phyloP scores from a whole-genome alignment of 2,888 invertebrate genomes.

The Zhuqinia jingwanae region DNA sequence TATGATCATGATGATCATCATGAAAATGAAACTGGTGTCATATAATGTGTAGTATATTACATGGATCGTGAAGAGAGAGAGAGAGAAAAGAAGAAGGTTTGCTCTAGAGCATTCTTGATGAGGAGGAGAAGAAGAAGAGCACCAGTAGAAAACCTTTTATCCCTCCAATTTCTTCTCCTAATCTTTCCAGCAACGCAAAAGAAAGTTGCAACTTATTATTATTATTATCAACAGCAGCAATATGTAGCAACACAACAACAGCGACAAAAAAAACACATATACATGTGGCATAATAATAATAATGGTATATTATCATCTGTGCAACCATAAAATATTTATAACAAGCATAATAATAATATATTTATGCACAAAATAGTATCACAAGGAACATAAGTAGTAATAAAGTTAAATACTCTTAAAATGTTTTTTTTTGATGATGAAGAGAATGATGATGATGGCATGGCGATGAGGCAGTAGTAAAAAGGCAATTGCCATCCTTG shows the following conservation, averaged over 20 bases:
- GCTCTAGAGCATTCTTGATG: constrained; percentile 66
- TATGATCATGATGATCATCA: constrained; percentile 66
- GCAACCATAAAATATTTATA: too few relatives aligned
- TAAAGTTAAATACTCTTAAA: constrained; percentile 48
- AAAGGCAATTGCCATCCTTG: constrained; percentile 66
- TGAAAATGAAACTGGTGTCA: constrained; percentile 71
- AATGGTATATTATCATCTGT: too few relatives aligned
- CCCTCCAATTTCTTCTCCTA: constrained; percentile 71
- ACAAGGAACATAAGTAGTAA: not conserved
- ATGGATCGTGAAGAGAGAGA: too few relatives aligned
- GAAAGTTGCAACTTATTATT: constrained; percentile 52
- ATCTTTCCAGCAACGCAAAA: constrained; percentile 67
- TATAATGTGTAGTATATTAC: constrained; percentile 67
- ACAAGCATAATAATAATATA: too few relatives aligned
- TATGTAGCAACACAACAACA: not conserved
- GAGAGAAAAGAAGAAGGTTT: constrained; percentile 68
- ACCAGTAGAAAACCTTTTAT: constrained; percentile 71
- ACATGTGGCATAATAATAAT: not conserved
- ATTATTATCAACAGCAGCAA: not conserved
- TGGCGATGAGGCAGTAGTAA: constrained; percentile 52
- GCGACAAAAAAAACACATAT: constrained; percentile 7
- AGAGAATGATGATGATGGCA: constrained; percentile 51
- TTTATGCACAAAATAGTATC: not conserved
- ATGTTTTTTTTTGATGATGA: constrained; percentile 13
- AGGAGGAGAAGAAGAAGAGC: too few relatives aligned